Evolutionary conservation across 1,140 invertebrate genomes (phyloP), one percentile per base, ranked within the genome.

Genomic region (Teleogryllus occipitalis): DNA sequence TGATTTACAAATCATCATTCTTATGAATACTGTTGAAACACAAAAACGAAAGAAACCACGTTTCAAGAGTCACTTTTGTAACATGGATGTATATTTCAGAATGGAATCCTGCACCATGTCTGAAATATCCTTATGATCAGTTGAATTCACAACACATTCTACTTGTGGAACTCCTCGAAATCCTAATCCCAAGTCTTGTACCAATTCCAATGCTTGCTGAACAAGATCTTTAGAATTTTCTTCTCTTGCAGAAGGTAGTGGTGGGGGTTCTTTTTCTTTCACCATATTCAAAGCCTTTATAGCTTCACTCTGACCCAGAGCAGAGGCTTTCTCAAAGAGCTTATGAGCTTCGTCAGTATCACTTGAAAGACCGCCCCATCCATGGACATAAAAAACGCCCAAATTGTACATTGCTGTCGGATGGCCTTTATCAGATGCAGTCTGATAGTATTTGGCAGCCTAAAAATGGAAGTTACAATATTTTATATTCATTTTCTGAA

Each of bases 301-400:
- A 8, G 90, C 90, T 80, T 90, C 86, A 74, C 86, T 79, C 80
- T 91, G 89, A 4, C 90, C 91, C 81, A 90, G 85, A 39, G 87
- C 86, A 7, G 90, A 90, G n/a, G 91, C 90, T 80, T 87, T 84
- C 18, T 83, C 84, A 46, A 92, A 86, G 39, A 89, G 86, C 22
- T 86, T 80, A 12, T 86, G 86, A 7, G 90, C 90, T 10, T 82
- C 87, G 27, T 83, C 83, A 18, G 82, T 80, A 81, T 90, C 87
- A 12, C 84, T 81, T 14, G 84, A 78, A 0, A 91, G 83, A 0
- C 88, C 90, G 47, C 90, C 91, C 81, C 86, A 86, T 5, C 90
- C 91, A 84, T 91, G 90, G 10, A 89, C 90, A 84, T 91, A 86
- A 82, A 89, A 92, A 74, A 92, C 87, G 12, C 89, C 90, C 49